Percentiles rank a stretch among this genome's conserved stretches.
Conservation (phyloP, 1,140 invertebrate genomes). For the Adoxophyes honmai region DNA sequence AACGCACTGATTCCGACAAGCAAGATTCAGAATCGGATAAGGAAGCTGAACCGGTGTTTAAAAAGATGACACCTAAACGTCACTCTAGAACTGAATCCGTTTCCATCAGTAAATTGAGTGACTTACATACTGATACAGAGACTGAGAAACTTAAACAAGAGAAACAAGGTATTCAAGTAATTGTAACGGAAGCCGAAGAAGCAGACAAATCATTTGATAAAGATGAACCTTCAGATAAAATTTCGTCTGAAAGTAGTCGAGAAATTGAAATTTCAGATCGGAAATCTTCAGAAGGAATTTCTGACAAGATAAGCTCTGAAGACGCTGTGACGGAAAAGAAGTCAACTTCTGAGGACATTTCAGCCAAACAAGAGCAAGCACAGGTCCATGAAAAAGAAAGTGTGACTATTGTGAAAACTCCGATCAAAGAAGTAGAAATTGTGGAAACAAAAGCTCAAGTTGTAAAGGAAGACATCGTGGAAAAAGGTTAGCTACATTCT, state of each 20-base stretch:
- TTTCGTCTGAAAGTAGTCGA: constrained; percentile 74
- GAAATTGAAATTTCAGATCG: constrained; percentile 74
- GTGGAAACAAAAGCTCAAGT: constrained; percentile 32
- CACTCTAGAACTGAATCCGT: constrained; percentile 72
- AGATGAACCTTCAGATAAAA: constrained; percentile 73
- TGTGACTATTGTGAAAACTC: constrained; percentile 15
- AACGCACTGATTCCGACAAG: constrained; percentile 45
- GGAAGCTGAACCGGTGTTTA: constrained; percentile 62
- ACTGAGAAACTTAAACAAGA: constrained; percentile 37
- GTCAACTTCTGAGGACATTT: constrained; percentile 68
- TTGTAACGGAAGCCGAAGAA: constrained; percentile 74
- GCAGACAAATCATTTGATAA: constrained; percentile 62
- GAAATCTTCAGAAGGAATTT: constrained; percentile 74
- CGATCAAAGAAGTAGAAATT: constrained; percentile 35
- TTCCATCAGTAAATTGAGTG: constrained; percentile 67
- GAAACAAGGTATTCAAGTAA: constrained; percentile 71
- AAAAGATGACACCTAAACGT: constrained; percentile 70
- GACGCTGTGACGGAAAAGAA: constrained; percentile 74
- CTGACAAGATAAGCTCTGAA: constrained; percentile 73
- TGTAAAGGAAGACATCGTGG: constrained; percentile 36
- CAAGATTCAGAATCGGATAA: constrained; percentile 63
- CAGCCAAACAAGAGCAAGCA: constrained; percentile 37
- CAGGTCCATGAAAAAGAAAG: constrained; percentile 25
- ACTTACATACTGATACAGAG: constrained; percentile 47
- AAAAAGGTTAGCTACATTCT: constrained; percentile 27